Base-by-base conservation (phyloP, 1,140 invertebrate genomes). In the Panulirus ornatus region DNA sequence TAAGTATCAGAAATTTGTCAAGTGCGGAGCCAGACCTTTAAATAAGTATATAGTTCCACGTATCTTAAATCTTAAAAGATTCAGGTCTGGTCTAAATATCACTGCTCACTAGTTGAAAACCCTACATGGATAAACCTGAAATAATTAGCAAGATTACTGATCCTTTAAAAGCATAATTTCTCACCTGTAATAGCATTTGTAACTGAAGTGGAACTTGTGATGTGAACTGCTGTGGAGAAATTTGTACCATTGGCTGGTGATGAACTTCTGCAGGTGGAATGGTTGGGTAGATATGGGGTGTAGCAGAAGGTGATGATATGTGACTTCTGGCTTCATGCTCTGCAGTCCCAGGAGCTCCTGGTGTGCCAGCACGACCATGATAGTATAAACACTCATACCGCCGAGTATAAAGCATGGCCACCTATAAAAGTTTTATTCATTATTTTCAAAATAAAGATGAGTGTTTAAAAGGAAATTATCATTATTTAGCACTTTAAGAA, bases 181-280 rank as follows among this genome's bases (percentile, higher is more conserved):
- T 94, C 92, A 96, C 96, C 94, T 96, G 94, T 2, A 98, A 94
- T 30, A 97, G 93, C 94, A 96, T 97, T 73, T 96, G 95, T 75
- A 97, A 94, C 34, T 97, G 96, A 51, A 96, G 96, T 82, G 95
- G 96, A 51, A 96, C 96, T 94, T 96, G 96, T 92, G 95, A 95
- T 27, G 96, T 95, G 93, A 97, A 96, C 44, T 96, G 96, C 91
- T 97, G 96, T 73, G 95, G 96, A 47, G 95, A 94, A 2, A 95
- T 95, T 92, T 95, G 95, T 63, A 95, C 94, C 78, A 95, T 95
- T 30, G 95, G 94, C 66, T 95, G 94, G 83, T 94, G 93, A 30
- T 95, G 94, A 1, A 89, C 83, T 40, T 91, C 91, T 40, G 66
- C 66, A 30, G 90, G 92, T 30, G 88, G 88, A 66, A 92, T 92